Base-by-base conservation (phyloP, 1,140 invertebrate species). In the Ceratina japonica region DNA sequence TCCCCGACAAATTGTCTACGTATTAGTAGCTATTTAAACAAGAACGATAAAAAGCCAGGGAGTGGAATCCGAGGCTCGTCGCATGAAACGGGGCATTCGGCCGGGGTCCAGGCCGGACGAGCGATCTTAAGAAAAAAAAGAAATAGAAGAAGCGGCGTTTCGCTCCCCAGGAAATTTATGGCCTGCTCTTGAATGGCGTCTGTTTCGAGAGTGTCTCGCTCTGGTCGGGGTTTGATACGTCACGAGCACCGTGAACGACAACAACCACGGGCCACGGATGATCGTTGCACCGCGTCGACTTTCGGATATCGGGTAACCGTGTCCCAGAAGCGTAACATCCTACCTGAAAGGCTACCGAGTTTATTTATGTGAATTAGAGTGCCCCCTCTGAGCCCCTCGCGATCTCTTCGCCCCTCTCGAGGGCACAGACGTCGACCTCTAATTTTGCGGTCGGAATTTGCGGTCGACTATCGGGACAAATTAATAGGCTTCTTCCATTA, bases 231-330 rank as follows among this genome's bases (percentile, higher is more conserved):
- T 83, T 87, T 87, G 70, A 85, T 81, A 66, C 78, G 79, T 78
- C 84, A 84, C 84, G 72, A 82, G 81, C 79, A 81, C 65, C 79
- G 83, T n/a, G 76, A 78, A 85, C 85, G 82, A 80, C 83, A 44
- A 44, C 37, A 44, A 44, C 5, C 37, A 44, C 68, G 66, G 56
- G 61, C 62, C 37, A 61, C 62, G 62, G 62, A 75, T 80, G 56
- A 75, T 80, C 75, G 24, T 75, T 54, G 58, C 78, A 63, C 18
- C 16, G 51, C 56, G 13, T 31, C 69, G 2, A n/a, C 63, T 7
- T 7, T 44, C 22, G 51, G 37, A 64, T 64, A 62, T 72, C 59
- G 59, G 16, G 61, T 75, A 75, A 62, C 59, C 56, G 63, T 65
- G 76, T 73, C 61, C 70, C 63, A 37, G 37, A 79, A 59, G 59